phyloP scores from a whole-genome alignment of 2,888 invertebrate species.

The Danaus chrysippus region DNA sequence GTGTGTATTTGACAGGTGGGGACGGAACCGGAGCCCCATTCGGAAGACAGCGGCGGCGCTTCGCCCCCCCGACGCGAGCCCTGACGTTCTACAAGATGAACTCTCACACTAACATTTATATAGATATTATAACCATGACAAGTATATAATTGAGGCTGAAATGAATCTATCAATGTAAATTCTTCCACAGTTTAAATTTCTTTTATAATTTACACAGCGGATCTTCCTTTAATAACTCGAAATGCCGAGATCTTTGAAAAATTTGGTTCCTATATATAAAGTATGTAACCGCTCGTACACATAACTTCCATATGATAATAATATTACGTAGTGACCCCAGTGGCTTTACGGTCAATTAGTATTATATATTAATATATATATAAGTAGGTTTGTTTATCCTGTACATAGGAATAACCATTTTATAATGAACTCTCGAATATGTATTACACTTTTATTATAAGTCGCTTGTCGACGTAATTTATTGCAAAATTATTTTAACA shows the following conservation, averaged over 20 bases:
- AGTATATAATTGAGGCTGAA: background rate
- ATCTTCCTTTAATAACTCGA: background rate
- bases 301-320: constrained; percentile 64
- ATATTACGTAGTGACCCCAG: constrained; percentile 47
- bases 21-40: constrained; percentile 45
- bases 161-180: constrained; percentile 1
- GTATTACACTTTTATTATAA: background rate
- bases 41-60: constrained; percentile 66
- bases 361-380: constrained; percentile 7
- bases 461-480: too few relatives aligned
- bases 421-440: background rate
- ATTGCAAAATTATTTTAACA: too few relatives aligned
- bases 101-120: background rate
- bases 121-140: background rate
- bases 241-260: background rate
- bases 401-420: background rate
- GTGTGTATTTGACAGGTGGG: constrained; percentile 24
- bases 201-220: background rate
- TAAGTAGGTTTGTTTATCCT: background rate
- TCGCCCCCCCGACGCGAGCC: constrained; percentile 64
- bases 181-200: constrained; percentile 17
- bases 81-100: constrained; percentile 63
- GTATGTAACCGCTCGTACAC: background rate
- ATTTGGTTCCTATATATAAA: constrained; percentile 24
- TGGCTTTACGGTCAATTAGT: constrained; percentile 73